Evolutionary conservation across 2,888 invertebrate species (phyloP), one percentile per base, ranked within the genome.

Genomic region (Volucella inanis): DNA sequence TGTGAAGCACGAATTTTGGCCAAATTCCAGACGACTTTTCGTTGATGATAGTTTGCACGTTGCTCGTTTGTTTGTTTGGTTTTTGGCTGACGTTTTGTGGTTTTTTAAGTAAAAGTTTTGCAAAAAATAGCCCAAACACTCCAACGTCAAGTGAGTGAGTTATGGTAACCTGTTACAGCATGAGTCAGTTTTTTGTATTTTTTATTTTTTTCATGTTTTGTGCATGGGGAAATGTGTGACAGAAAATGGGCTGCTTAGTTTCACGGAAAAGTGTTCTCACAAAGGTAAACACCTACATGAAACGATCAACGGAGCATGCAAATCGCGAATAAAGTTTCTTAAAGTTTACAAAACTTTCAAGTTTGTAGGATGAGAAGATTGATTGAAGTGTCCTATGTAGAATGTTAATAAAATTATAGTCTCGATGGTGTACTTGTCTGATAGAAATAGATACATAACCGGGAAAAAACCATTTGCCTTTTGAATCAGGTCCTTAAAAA

Each of bases 231-330:
- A 52, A 70, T 70, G 75, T 80, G 61, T 54, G n/a, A 57, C 61
- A 55, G 62, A 68, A 74, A 62, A 68, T 62, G 61, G 57, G 57
- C 59, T 80, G 67, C 76, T 76, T 71, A 38, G 49, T 22, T 74
- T 71, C 14, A 31, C n/a, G 41, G 49, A 71, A 71, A 61, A 61
- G 65, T 31, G n/a, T 62, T 38, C n/a, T 15, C 9, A 22, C 39
- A 61, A 76, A 65, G 59, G 77, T 71, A 82, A 72, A 65, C 52
- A 72, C 43, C 49, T n/a, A 14, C 10, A 59, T 52, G 61, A 39
- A 71, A 59, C 47, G 76, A 77, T 59, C 65, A 72, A 50, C 52
- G 71, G 67, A 43, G 82, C 77, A 67, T 82, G 77, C 71, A 77
- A 82, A 77, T 72, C 43, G 54, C 22, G 47, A 77, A 50, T 71